A percentile compares a stretch with the other conserved stretches of the same genome.
phyloP scores from a whole-genome alignment of 2,888 invertebrate species.

The Aporophyla nigra region DNA sequence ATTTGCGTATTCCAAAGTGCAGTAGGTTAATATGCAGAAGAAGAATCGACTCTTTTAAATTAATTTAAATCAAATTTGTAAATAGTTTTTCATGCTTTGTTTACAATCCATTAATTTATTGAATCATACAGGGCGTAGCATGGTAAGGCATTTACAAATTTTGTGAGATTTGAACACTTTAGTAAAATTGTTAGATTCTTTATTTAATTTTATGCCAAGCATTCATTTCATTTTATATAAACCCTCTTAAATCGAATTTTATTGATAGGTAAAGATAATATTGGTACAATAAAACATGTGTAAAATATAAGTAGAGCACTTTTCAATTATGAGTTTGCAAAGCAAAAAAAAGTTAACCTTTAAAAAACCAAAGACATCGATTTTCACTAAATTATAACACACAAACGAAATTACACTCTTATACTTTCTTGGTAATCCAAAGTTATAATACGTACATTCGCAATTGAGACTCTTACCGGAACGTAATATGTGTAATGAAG shows the following conservation, averaged over 20 bases:
- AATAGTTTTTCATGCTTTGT: no score
- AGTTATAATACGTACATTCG: constrained; percentile 60
- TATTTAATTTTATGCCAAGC: neutral
- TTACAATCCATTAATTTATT: neutral
- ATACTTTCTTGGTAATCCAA: constrained; percentile 65
- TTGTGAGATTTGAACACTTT: neutral
- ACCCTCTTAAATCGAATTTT: neutral
- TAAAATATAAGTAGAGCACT: neutral
- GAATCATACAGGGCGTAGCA: neutral
- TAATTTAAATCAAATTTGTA: no score
- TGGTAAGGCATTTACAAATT: neutral
- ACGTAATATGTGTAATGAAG: constrained; percentile 78
- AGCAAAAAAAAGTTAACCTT: neutral
- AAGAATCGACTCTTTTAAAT: no score
- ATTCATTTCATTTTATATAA: no score
- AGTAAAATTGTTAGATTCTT: neutral
- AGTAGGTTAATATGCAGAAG: no score
- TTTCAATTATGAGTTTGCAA: neutral
- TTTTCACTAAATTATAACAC: constrained; percentile 55
- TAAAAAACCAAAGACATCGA: constrained; percentile 43
- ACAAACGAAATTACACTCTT: constrained; percentile 56
- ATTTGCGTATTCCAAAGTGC: no score
- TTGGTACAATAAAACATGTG: neutral
- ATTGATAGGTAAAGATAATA: neutral
- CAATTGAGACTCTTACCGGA: constrained; percentile 71